Percentiles rank a stretch among this genome's conserved stretches.
phyloP scores from a whole-genome alignment of 2,797 vertebrate species.

The Hypotaenidia philippensis region DNA sequence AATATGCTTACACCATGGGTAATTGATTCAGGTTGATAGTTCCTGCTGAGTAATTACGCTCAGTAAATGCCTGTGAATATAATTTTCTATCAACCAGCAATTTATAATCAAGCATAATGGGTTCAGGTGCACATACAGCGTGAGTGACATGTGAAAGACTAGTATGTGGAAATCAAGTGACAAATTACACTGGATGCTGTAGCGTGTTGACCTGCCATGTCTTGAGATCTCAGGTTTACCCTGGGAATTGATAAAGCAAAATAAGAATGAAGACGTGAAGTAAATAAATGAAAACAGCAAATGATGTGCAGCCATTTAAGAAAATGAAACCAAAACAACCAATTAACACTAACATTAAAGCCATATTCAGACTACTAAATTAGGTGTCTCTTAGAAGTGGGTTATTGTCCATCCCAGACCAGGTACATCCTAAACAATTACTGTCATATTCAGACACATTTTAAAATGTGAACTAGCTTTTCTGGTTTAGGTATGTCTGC shows the following conservation, averaged over 20 bases:
- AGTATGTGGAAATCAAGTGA: neutral
- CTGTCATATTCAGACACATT: neutral
- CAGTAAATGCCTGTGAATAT: conserved; percentile 36
- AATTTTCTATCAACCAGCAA: conserved; percentile 46
- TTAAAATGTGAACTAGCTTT: neutral
- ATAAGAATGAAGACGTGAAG: neutral
- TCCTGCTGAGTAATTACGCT: conserved; percentile 32
- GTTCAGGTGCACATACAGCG: neutral
- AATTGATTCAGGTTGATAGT: conserved; percentile 46
- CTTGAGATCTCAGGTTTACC: neutral
- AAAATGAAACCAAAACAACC: neutral
- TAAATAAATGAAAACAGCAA: neutral
- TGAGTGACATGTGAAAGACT: conserved; percentile 32
- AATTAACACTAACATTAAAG: neutral
- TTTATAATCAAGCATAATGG: conserved; percentile 52
- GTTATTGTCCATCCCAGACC: neutral
- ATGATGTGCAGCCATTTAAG: neutral
- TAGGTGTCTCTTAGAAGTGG: neutral
- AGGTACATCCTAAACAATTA: neutral
- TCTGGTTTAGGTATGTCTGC: neutral
- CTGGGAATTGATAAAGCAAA: neutral
- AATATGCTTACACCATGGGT: neutral
- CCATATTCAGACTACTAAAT: neutral
- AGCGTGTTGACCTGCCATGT: neutral
- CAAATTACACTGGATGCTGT: neutral